phyloP scores from a whole-genome alignment of 2,888 invertebrate genomes.

The Lypha dubia region DNA sequence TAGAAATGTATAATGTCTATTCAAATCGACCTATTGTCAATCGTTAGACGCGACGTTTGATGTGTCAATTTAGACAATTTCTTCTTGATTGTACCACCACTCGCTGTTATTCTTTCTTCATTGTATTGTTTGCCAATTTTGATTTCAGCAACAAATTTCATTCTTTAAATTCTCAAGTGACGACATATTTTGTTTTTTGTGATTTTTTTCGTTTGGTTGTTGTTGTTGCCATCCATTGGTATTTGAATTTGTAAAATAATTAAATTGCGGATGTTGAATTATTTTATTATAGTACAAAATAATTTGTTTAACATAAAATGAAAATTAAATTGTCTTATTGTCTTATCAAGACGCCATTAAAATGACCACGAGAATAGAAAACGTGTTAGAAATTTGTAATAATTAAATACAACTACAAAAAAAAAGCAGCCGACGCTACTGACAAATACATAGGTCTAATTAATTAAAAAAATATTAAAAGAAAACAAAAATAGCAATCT shows the following conservation, averaged over 20 bases:
- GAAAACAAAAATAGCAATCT: neutral
- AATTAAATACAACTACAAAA: slow-evolving; percentile 23
- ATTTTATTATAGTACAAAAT: slow-evolving; percentile 57
- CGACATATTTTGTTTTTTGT: slow-evolving; percentile 59
- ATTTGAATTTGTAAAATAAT: slow-evolving; percentile 68
- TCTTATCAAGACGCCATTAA: slow-evolving; percentile 59
- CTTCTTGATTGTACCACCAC: slow-evolving; percentile 60
- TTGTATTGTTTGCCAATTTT: slow-evolving; percentile 70
- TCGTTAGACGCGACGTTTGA: slow-evolving; percentile 72
- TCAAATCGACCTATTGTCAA: slow-evolving; percentile 71
- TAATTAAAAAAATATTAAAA: slow-evolving; percentile 23
- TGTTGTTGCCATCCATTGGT: slow-evolving; percentile 45
- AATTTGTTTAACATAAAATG: slow-evolving; percentile 33
- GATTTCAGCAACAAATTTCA: slow-evolving; percentile 63
- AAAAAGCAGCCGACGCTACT: slow-evolving; percentile 8
- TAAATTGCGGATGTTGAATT: slow-evolving; percentile 72
- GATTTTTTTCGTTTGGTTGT: slow-evolving; percentile 5
- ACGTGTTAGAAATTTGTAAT: slow-evolving; percentile 67
- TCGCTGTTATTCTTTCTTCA: slow-evolving; percentile 37
- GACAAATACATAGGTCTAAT: neutral
- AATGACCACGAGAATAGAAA: slow-evolving; percentile 40
- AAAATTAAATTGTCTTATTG: slow-evolving; percentile 27
- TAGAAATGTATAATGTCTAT: slow-evolving; percentile 53
- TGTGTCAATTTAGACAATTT: slow-evolving; percentile 72
- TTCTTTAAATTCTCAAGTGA: slow-evolving; percentile 72